A percentile compares a stretch with the other conserved stretches of the same genome.
phyloP scores from a whole-genome alignment of 2,113 vertebrate genomes.

The Jacana jacana region DNA sequence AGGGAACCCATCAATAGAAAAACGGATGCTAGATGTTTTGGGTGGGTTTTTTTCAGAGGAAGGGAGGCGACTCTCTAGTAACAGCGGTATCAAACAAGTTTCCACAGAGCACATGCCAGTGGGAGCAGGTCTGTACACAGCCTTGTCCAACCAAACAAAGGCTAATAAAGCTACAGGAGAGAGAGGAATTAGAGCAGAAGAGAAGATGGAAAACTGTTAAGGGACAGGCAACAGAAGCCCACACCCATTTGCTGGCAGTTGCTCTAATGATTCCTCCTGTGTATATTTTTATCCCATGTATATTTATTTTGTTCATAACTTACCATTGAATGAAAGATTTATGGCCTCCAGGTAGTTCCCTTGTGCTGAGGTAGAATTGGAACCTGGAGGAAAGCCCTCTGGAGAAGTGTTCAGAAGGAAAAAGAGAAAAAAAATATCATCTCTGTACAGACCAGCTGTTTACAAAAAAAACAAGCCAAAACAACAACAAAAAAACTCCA shows the following conservation, averaged over 20 bases:
- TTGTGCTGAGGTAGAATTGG: slow-evolving; percentile 93
- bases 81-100: background rate
- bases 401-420: background rate
- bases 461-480: background rate
- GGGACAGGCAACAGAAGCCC: background rate
- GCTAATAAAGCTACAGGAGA: background rate
- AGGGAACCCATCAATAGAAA: background rate
- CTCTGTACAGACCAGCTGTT: background rate
- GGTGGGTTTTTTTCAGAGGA: background rate
- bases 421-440: background rate
- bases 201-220: background rate
- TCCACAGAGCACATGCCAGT: background rate
- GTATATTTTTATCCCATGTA: background rate
- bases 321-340: slow-evolving; percentile 97
- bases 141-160: background rate
- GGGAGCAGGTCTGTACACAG: background rate
- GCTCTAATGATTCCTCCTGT: background rate
- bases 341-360: slow-evolving; percentile 98
- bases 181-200: background rate
- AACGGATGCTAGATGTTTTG: background rate
- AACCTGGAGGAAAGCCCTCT: slow-evolving; percentile 92
- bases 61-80: background rate
- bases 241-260: background rate
- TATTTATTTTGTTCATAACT: slow-evolving; percentile 25
- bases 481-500: no score